Conservation (phyloP, 2,113 vertebrate genomes). For the Corythornis vintsioides region DNA sequence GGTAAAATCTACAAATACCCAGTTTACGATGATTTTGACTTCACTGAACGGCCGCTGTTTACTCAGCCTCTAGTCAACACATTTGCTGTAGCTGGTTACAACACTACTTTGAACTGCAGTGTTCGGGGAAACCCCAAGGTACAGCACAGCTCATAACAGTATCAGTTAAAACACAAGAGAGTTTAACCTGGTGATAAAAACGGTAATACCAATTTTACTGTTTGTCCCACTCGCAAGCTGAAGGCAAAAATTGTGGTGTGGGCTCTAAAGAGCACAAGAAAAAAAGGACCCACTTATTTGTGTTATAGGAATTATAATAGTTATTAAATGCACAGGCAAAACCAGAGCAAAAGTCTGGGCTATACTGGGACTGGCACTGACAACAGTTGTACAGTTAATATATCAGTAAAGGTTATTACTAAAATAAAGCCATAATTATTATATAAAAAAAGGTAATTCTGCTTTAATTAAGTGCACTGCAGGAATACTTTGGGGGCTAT, state of each 20-base stretch:
- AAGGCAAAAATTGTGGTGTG: background rate
- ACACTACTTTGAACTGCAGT: slow-evolving; percentile 93
- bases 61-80: slow-evolving; percentile 94
- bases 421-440: background rate
- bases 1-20: slow-evolving; percentile 89
- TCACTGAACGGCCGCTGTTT: slow-evolving; percentile 89
- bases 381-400: background rate
- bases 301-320: background rate
- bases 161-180: fast-evolving
- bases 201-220: background rate
- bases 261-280: background rate
- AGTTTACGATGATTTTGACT: slow-evolving; percentile 87
- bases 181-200: background rate
- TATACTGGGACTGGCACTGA: background rate
- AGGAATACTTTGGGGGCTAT: background rate
- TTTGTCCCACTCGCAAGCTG: background rate
- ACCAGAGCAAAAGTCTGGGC: background rate
- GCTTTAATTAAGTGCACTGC: background rate
- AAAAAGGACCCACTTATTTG: background rate
- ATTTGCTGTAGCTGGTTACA: slow-evolving; percentile 91
- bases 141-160: background rate
- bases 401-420: background rate
- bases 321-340: background rate
- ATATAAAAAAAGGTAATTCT: background rate
- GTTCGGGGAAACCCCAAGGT: slow-evolving; percentile 96